Conservation (phyloP, 2,113 vertebrate genomes). For the Psophia crepitans region DNA sequence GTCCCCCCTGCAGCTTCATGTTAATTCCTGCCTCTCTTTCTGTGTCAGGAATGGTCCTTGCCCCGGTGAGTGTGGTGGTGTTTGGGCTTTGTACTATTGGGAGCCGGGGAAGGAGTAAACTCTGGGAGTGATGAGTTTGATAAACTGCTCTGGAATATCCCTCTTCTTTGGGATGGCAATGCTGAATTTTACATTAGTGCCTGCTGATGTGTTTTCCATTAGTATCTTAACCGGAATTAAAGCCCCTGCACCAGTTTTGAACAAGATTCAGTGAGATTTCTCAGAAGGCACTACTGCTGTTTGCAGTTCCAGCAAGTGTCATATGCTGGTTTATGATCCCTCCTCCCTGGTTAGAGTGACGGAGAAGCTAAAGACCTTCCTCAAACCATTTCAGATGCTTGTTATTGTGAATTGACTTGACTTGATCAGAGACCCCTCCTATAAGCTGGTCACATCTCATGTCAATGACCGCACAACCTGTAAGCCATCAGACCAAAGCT, state of each 20-base stretch:
- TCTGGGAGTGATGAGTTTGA: not conserved
- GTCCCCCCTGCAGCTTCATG: not conserved
- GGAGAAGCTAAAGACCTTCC: not conserved
- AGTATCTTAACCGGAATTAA: not conserved
- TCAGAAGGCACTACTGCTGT: not conserved
- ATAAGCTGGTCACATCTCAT: not conserved
- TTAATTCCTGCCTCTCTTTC: not conserved
- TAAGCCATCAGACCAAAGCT: not conserved
- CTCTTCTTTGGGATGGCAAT: not conserved
- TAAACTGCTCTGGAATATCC: not conserved
- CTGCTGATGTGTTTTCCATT: not conserved
- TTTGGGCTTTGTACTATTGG: not conserved
- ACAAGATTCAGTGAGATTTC: not conserved
- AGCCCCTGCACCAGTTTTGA: not conserved
- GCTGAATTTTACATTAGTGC: not conserved
- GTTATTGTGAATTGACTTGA: not conserved
- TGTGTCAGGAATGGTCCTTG: accelerated
- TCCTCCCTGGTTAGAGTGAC: not conserved
- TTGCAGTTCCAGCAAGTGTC: not conserved
- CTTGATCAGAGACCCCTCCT: not conserved
- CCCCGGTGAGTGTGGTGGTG: not conserved
- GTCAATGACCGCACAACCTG: not conserved
- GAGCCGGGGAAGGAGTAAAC: not conserved
- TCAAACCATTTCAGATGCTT: not conserved
- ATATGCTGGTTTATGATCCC: not conserved